Evolutionary conservation across 2,888 invertebrate genomes (phyloP), one percentile per base, ranked within the genome.

Genomic region (Acleris literana): DNA sequence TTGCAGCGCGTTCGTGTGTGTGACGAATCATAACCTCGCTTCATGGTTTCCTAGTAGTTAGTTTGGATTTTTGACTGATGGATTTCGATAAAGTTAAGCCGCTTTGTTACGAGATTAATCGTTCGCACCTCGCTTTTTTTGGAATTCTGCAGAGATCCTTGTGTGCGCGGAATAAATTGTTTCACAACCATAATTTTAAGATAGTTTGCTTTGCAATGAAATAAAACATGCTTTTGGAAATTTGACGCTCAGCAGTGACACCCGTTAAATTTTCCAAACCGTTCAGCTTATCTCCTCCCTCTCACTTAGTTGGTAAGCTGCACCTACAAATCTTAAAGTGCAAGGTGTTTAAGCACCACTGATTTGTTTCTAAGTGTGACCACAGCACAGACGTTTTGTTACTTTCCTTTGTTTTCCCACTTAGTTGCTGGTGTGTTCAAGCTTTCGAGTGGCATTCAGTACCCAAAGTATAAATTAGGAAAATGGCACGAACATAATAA

Each of bases 1-100:
- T 70, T 73, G 72, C 75, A 81, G 81, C 80, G 78, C 78, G 78
- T 79, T 82, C 81, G 79, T 81, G 76, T 82, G 80, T 82, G 83
- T 85, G 82, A 80, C 78, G 78, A 83, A 80, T 81, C 78, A 87
- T 88, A 88, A 90, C 87, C 82, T 86, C 84, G 91, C 91, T 92
- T 91, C 76, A 79, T 84, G 86, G 82, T 85, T 85, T 87, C 79
- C 76, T 82, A 81, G 92, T 92, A 91, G 90, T 87, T 91, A 87
- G 88, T 82, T 80, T 86, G 84, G 84, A 39, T 84, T 85, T 85
- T 83, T 83, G 87, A 89, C 89, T 91, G 89, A 82, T 88, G 88
- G 85, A 87, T 86, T 85, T 84, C 75, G 72, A 87, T 86, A 81
- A 88, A 87, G 86, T 83, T 87, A 72, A 84, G 82, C 84, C 78